Base-by-base conservation (phyloP, 2,113 vertebrate genomes). In the Jacana jacana region DNA sequence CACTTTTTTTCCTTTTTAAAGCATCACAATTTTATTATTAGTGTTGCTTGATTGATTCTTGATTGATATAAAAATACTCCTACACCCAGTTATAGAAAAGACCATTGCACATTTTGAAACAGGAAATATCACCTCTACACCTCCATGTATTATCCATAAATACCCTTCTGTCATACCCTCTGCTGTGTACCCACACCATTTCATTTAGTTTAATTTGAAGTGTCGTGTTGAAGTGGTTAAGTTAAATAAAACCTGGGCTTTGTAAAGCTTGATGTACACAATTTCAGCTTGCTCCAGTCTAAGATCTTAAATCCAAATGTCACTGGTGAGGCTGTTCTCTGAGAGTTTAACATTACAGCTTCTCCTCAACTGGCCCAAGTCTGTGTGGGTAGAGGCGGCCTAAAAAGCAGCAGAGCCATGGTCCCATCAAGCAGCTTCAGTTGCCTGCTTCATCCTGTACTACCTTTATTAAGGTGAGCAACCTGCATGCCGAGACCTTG, bases 111-210 rank as follows among this genome's bases (percentile, higher is more conserved):
- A 18, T 42, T 58, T 65, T 76, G 57, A 70, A 60, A 28, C 6
- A 64, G 44, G 42, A 91, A 68, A 28, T 64, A 60, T 42, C 16
- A 63, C 30, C 24, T 91, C 61, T 91, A 13, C 37, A 71, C 51
- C 24, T 54, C 7, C 0, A 0, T 25, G 7, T 46, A 14, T 75
- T 77, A 63, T 13, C 63, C 78, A 1, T 63, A 33, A 30, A 58
- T 83, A 42, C 22, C 19, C 22, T 86, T 44, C 22, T 88, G 61
- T 71, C 55, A 40, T 69, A 40, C 7, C 14, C 19, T 78, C 46
- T 73, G 14, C 37, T 69, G 10, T n/a, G 6, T 63, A 57, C 27
- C 27, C 17, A 31, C 16, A 68, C 12, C 4, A 33, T 72, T 88
- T 88, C 73, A n/a, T 77, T 65, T 55, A 57, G 18, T 70, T 93